Evolutionary conservation across 2,888 invertebrate genomes (phyloP), one percentile per base, ranked within the genome.

Genomic region (Sialis lutaria): DNA sequence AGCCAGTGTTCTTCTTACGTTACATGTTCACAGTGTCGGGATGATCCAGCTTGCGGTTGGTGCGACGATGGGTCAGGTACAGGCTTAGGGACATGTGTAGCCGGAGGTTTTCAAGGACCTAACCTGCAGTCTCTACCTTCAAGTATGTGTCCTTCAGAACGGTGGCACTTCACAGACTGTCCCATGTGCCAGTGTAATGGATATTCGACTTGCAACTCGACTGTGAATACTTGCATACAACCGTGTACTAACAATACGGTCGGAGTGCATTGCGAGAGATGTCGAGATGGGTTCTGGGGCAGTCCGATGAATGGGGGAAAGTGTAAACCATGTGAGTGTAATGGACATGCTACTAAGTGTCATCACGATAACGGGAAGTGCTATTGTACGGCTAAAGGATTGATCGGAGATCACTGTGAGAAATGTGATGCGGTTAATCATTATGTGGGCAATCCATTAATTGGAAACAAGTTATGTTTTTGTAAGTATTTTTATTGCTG

Each of bases 171-270:
- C 65, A 89, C 91, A 1, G 74, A 78, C 47, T 91, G 97, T 64
- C 92, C 97, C 48, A 64, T 77, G 51, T 96, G 95, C 62, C 96
- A 98, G 64, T 98, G 98, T 67, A 98, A 98, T 67, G 97, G 98
- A 0, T 97, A 98, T 67, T 84, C 87, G 50, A 76, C 72, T 33
- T 91, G 91, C 64, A 65, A 70, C 47, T 75, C 74, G 55, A 77
- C 76, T 64, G 72, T 77, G 59, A 69, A 77, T 61, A 64, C 67
- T 6, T 95, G 93, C 64, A 70, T 79, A 47, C 79, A 83, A 60
- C 81, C 85, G 7, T 96, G 96, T 66, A 76, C 74, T 44, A 82
- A 89, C 61, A 74, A 88, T 46, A 92, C 93, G 0, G 72, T 79
- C 51, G 93, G 93, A 41, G 72, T 73, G 9, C 86, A 92, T 64